Conservation (phyloP, 2,888 invertebrate genomes). For the Leptinotarsa haldemani region DNA sequence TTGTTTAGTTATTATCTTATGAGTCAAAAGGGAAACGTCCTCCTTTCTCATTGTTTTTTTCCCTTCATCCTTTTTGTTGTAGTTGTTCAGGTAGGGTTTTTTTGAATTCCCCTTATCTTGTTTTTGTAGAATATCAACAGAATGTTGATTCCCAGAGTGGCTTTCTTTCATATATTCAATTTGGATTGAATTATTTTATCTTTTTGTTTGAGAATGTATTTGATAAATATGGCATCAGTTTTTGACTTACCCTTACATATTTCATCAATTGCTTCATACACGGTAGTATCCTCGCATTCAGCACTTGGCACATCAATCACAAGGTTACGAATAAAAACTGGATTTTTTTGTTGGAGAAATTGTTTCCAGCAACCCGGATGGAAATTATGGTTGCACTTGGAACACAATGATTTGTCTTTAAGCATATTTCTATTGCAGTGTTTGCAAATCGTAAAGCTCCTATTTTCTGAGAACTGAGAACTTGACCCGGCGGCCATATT, state of each 20-base stretch:
- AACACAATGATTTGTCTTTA: no score
- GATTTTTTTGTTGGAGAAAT: slow-evolving; percentile 11
- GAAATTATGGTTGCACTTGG: no score
- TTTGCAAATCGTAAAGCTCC: slow-evolving; percentile 6
- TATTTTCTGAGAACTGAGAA: slow-evolving; percentile 13
- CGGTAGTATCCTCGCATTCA: slow-evolving; percentile 11
- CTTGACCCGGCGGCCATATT: slow-evolving; percentile 9
- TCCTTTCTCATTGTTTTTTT: no score
- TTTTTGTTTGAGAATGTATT: no score
- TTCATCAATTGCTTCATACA: slow-evolving; percentile 20
- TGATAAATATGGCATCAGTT: not conserved
- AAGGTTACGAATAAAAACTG: slow-evolving; percentile 16
- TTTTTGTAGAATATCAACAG: no score
- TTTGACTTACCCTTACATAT: slow-evolving; percentile 6
- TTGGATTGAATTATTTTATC: no score
- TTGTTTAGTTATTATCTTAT: no score
- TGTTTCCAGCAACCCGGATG: no score
- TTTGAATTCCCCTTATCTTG: no score
- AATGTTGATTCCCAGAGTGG: no score
- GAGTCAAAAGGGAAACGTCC: no score
- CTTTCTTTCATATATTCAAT: no score
- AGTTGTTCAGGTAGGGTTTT: not conserved
- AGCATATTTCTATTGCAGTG: slow-evolving; percentile 20
- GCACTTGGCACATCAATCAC: slow-evolving; percentile 11
- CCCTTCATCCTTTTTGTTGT: not conserved